Conservation (phyloP, 92 coral and sea anemone genomes). For the Siderastrea siderea region DNA sequence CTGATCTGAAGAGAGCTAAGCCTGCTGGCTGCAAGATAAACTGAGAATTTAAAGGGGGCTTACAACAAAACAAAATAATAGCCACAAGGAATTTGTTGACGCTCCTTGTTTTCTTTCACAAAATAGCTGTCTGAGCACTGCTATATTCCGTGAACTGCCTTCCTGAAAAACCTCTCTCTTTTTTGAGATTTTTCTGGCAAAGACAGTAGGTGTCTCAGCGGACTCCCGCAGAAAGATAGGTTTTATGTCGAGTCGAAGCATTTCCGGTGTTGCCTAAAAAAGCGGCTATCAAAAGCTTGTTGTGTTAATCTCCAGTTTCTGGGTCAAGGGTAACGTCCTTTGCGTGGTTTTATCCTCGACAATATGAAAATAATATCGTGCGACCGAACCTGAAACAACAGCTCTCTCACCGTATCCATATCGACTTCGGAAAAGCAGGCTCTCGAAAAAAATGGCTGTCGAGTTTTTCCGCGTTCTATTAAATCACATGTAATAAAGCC, state of each 20-base stretch:
- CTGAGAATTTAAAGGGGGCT: background rate
- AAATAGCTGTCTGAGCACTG: background rate
- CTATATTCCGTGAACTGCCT: background rate
- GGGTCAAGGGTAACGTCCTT: background rate
- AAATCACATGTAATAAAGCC: too few relatives aligned
- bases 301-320: conserved; percentile 8
- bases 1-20: background rate
- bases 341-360: background rate
- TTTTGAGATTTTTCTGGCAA: background rate
- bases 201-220: background rate
- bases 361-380: background rate
- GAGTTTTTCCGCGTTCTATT: too few relatives aligned
- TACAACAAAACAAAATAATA: background rate
- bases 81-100: background rate
- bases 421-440: background rate
- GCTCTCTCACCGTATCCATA: background rate
- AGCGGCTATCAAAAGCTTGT: background rate
- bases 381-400: background rate
- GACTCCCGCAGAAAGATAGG: background rate
- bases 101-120: background rate
- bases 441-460: background rate
- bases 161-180: background rate
- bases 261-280: conserved; percentile 24
- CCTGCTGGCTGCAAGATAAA: background rate
- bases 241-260: background rate